phyloP scores from a whole-genome alignment of 2,113 vertebrate species.

The Labrus mixtus region DNA sequence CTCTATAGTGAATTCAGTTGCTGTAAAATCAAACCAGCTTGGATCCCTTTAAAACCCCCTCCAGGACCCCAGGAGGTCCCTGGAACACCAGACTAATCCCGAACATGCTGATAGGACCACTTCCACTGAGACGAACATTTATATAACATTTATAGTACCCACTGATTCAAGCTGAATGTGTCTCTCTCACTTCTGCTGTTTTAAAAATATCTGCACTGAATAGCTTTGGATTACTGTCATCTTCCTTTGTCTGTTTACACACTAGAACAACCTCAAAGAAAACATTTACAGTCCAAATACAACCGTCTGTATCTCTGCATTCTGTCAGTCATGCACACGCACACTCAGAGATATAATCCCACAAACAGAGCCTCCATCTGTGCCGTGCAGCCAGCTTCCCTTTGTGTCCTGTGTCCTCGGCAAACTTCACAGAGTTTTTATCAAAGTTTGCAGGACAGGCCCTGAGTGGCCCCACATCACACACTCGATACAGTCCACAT shows the following conservation, averaged over 20 bases:
- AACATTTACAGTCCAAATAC: background rate
- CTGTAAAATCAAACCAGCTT: too few species aligned
- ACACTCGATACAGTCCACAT: constrained; percentile 46
- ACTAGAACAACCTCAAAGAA: background rate
- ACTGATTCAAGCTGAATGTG: background rate
- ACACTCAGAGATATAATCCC: constrained; percentile 3
- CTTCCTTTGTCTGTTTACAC: background rate
- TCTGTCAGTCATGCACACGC: constrained; percentile 4
- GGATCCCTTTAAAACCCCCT: too few species aligned
- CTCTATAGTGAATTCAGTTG: too few species aligned
- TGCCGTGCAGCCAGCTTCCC: constrained; percentile 27
- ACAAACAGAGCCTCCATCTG: constrained; percentile 45
- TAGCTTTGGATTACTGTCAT: background rate
- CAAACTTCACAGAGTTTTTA: constrained; percentile 52
- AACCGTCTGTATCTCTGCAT: background rate
- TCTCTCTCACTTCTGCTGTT: background rate
- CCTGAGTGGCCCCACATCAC: constrained; percentile 48
- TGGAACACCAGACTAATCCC: too few species aligned
- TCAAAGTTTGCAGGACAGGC: constrained; percentile 52
- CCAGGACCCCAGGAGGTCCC: too few species aligned
- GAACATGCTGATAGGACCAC: too few species aligned
- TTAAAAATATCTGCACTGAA: background rate
- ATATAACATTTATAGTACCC: background rate
- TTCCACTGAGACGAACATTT: too few species aligned
- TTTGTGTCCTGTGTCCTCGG: constrained; percentile 38